Evolutionary conservation across 2,797 vertebrate genomes (phyloP), one percentile per base, ranked within the genome.

Genomic region (Sparidentex hasta): DNA sequence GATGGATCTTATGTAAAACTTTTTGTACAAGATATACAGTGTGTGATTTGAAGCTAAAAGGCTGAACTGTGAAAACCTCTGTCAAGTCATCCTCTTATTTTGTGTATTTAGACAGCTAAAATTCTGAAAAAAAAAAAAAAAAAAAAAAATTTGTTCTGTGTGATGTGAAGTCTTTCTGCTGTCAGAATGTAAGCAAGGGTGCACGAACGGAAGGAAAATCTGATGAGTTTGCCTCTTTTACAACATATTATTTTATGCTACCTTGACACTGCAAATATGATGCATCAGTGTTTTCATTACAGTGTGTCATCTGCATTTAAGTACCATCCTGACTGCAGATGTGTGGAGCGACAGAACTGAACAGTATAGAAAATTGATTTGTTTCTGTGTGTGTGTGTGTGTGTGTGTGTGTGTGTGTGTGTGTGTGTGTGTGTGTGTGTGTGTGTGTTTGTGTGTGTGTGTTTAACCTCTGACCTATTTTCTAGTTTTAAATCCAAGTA

Each of bases 211-310:
- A 56, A 56, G 54, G 27, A n/a, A 57, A 67, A 48, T 38, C 38
- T 58, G 56, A 70, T 51, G 74, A 58, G 43, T 67, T 58, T 41
- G 41, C 12, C 21, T 66, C 8, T 74, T 65, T 1, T 9, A 58
- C 11, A 16, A 7, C 62, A 14, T 50, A n/a, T 17, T 20, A 25
- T 27, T 20, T 33, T 29, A 9, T 38, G 43, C 43, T 12, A 44
- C 33, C 33, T 44, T 44, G 43, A 44, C 33, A 33, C 33, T 33
- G 33, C 33, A 8, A 44, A 44, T 44, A 44, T 44, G 43, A 14
- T 44, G 43, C 16, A 44, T 13, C 48, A 43, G 11, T 71, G 54
- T 55, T 56, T 56, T 71, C 29, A 33, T 7, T 33, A 8, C 33
- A 33, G 33, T 33, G 33, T 61, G 9, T 65, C 21, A 54, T 72